phyloP scores from a whole-genome alignment of 2,888 invertebrate species.

The Adineta ricciae region DNA sequence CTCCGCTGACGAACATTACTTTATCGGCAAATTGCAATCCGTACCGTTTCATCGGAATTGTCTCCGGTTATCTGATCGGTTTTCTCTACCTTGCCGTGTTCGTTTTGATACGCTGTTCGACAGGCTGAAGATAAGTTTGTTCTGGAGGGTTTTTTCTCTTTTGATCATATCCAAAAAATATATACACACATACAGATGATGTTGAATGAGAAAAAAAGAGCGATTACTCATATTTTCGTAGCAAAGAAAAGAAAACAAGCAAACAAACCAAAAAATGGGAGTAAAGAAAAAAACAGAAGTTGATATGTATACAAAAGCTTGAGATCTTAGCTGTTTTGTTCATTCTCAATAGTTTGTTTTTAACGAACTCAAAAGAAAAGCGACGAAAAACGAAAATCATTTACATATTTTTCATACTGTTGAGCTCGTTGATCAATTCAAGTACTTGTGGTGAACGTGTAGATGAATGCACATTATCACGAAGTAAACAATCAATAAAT shows the following conservation, averaged over 20 bases:
- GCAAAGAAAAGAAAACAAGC: not conserved
- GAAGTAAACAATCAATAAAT: conserved; percentile 18
- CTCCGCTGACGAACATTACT: too few relatives aligned
- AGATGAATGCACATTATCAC: conserved; percentile 3
- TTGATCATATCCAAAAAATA: conserved; percentile 9
- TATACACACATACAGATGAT: not conserved
- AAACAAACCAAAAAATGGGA: not conserved
- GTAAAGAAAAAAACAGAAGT: not conserved
- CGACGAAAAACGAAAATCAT: not conserved
- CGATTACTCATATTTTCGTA: conserved; percentile 9
- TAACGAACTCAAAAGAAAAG: not conserved
- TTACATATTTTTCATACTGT: not conserved
- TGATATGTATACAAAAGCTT: conserved; percentile 7
- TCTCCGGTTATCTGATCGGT: too few relatives aligned
- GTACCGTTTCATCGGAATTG: too few relatives aligned
- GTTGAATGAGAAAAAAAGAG: not conserved
- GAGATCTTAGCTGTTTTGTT: not conserved
- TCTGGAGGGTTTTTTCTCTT: not conserved
- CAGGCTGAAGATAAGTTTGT: too few relatives aligned
- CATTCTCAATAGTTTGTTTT: not conserved
- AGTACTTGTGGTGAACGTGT: conserved; percentile 21
- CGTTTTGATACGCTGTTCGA: too few relatives aligned
- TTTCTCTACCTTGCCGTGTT: too few relatives aligned
- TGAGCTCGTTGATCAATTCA: conserved; percentile 18
- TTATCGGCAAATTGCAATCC: too few relatives aligned